These are phyloP conservation scores for Hyles vespertilio DNA, from an alignment of 1,140 invertebrate species.

Conservation along the genomic window DNA sequence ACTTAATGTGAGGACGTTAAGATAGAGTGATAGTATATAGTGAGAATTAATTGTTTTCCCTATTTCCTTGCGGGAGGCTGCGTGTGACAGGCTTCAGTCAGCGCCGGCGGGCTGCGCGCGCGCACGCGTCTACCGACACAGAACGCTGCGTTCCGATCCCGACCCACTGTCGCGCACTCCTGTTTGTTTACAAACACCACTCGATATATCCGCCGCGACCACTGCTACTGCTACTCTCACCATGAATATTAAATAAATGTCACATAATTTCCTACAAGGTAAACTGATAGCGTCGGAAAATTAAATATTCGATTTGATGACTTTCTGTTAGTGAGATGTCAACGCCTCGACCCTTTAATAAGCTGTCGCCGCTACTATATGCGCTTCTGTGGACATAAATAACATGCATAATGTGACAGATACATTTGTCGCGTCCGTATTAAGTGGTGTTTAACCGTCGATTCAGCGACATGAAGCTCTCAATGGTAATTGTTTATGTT, in stretches of 20 bases:
- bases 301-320: conserved; percentile 54
- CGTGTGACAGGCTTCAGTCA: conserved; percentile 64
- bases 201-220: conserved; percentile 30
- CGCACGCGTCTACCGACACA: conserved; percentile 50
- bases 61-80: conserved; percentile 46
- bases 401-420: conserved; percentile 68
- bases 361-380: conserved; percentile 50
- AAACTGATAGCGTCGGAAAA: conserved; percentile 32
- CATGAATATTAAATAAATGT: conserved; percentile 29
- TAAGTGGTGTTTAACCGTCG: conserved; percentile 49
- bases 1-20: not conserved
- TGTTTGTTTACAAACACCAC: conserved; percentile 59
- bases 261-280: conserved; percentile 21
- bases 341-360: conserved; percentile 54
- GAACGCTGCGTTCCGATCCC: conserved; percentile 14
- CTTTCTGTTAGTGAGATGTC: conserved; percentile 64
- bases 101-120: conserved; percentile 54
- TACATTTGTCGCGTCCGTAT: conserved; percentile 52
- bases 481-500: conserved; percentile 61
- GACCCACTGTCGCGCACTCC: conserved; percentile 4
- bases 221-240: conserved; percentile 11
- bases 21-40: too few relatives aligned
- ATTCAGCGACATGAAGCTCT: conserved; percentile 56
- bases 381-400: conserved; percentile 56
- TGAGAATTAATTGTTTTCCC: conserved; percentile 21